Base-by-base conservation (phyloP, 2,888 invertebrate species). In the Lycocerus yunnanus region DNA sequence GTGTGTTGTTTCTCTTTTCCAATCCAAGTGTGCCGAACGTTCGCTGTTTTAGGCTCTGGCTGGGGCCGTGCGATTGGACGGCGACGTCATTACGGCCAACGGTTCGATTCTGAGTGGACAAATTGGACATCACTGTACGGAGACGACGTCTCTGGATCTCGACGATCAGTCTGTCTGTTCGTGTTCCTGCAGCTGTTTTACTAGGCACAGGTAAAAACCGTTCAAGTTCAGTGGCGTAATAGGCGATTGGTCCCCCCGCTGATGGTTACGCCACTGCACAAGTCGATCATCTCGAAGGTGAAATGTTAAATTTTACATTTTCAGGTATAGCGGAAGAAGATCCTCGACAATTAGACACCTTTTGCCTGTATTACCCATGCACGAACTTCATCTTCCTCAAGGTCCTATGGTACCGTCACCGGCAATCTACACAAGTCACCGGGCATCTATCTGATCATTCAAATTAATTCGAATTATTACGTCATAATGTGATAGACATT, bases 51-150 rank as follows among this genome's bases (percentile, higher is more conserved):
- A 97, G 92, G 98, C 98, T 75, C 94, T 97, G 79, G 95, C 97
- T 85, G 97, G 96, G 68, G 97, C 98, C 73, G 98, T 99, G 16
- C 91, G 97, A 76, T 89, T 99, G 77, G 98, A 99, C 86, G 98
- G 98, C 77, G 98, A 98, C 90, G 97, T 98, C 82, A 98, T 98
- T 87, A 97, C 96, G 75, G 95, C 96, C 63, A 97, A 97, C 84
- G 96, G 96, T 75, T 96, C 94, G 80, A 95, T 97, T 83, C 88
- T 96, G 82, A 93, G 96, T 80, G 95, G 95, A 76, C 88, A 87
- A 79, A 82, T 88, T 73, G 88, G 87, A 68, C 86, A 86, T 78
- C 86, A 87, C 75, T 86, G 87, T 83, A 87, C 87, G 81, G 87
- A 87, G 84, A 87, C 86, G 27, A 86, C 87, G 73, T 88, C 87